Percentiles rank a stretch among this genome's conserved stretches.
Evolutionary conservation across 2,113 vertebrate species (phyloP).

Genomic region (Coryphaenoides rupestris): DNA sequence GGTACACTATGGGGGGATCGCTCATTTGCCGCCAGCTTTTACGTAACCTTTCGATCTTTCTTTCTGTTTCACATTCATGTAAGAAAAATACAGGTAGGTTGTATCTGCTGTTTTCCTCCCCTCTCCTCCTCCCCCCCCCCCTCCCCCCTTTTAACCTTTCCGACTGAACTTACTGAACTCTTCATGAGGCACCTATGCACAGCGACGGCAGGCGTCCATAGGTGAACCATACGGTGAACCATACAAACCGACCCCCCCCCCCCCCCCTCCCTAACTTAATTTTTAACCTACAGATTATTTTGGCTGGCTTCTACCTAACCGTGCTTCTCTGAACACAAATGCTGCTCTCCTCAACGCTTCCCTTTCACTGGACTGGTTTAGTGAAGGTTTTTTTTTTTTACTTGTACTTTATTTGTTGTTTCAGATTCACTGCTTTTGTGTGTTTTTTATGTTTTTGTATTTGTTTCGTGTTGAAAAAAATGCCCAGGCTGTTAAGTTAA

Average conservation of each 20-base stretch:
- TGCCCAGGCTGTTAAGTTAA: constrained; percentile 14
- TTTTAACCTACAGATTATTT: constrained; percentile 56
- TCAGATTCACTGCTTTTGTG: constrained; percentile 30
- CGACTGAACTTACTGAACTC: constrained; percentile 1
- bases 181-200: constrained; percentile 64
- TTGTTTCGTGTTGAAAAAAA: constrained; percentile 22
- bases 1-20: too few relatives aligned
- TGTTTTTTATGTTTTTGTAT: constrained; percentile 33
- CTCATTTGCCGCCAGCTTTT: constrained; percentile 14
- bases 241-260: too few relatives aligned
- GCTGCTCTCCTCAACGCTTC: constrained; percentile 25
- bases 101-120: constrained; percentile 43
- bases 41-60: constrained; percentile 18
- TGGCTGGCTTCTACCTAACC: constrained; percentile 63
- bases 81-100: constrained; percentile 14
- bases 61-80: neutral
- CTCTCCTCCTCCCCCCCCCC: too few relatives aligned
- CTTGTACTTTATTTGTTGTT: constrained; percentile 19
- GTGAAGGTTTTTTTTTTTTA: too few relatives aligned
- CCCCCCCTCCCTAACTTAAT: constrained; percentile 14
- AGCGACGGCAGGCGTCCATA: constrained; percentile 51
- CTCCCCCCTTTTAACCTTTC: too few relatives aligned
- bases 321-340: constrained; percentile 44
- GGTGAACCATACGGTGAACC: constrained; percentile 66
- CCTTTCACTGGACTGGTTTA: neutral